A percentile compares a stretch with the other conserved stretches of the same genome.
Conservation (phyloP, 2,113 vertebrate genomes). For the Dicerorhinus sumatrensis region DNA sequence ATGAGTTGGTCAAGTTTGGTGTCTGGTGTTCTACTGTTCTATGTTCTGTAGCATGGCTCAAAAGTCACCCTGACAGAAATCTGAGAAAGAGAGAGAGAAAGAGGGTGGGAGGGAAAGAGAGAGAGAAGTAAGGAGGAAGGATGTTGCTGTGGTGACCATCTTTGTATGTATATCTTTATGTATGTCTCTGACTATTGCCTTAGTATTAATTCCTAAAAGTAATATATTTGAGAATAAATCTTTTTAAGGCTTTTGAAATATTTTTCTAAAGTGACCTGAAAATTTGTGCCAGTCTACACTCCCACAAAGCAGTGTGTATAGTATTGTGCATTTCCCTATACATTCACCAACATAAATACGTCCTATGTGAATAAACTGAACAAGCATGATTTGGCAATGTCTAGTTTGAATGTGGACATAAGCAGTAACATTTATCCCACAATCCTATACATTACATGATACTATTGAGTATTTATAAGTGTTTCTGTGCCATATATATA, state of each 20-base stretch:
- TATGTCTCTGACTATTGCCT: not conserved
- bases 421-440: not conserved
- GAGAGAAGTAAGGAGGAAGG: not conserved
- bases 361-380: conserved; percentile 35
- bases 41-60: not conserved
- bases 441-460: not conserved
- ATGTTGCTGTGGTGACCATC: not conserved
- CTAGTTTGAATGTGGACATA: not conserved
- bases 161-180: not conserved
- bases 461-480: conserved; percentile 34
- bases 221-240: conserved; percentile 45
- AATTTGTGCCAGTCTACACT: not conserved
- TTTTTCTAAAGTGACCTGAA: conserved; percentile 35
- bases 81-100: not conserved
- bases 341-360: not conserved
- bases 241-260: conserved; percentile 29
- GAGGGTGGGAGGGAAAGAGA: not conserved
- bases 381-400: not conserved
- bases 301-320: not conserved
- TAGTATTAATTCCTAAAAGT: conserved; percentile 43
- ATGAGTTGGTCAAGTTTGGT: not conserved
- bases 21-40: not conserved
- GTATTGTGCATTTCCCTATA: not conserved
- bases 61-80: conserved; percentile 43
- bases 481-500: conserved; percentile 38